Percentiles rank a stretch among this genome's conserved stretches.
phyloP scores from a whole-genome alignment of 2,888 invertebrate genomes.

The Xestia ashworthii region DNA sequence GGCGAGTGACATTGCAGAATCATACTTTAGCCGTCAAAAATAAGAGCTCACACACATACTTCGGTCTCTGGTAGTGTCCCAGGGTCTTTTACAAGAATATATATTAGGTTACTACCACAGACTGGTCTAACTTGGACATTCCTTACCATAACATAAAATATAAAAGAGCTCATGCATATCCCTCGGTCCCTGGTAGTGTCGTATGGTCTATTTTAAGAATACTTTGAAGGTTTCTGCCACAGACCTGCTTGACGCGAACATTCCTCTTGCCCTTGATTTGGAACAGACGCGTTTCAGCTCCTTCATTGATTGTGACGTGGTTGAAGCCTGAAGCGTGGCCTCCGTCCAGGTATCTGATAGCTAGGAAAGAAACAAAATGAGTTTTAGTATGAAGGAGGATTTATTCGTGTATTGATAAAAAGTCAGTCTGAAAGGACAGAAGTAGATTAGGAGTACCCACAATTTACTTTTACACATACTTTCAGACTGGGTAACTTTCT shows the following conservation, averaged over 20 bases:
- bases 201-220: neutral
- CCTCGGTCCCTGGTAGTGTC: constrained; percentile 13
- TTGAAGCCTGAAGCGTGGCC: constrained; percentile 97
- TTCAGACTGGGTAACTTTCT: no score
- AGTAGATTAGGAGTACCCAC: no score
- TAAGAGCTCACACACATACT: no score
- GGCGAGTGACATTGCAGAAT: no score
- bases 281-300: constrained; percentile 94
- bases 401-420: neutral
- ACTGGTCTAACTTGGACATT: neutral
- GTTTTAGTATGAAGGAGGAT: neutral
- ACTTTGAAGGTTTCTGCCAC: constrained; percentile 24
- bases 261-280: constrained; percentile 97
- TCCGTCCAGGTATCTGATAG: constrained; percentile 95
- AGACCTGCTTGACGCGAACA: constrained; percentile 94
- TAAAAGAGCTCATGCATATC: constrained; percentile 5
- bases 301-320: constrained; percentile 94
- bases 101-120: no score
- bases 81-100: neutral
- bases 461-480: no score
- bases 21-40: no score
- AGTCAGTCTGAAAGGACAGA: neutral
- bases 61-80: neutral
- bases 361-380: constrained; percentile 76
- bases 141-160: neutral